Evolutionary conservation across 1,140 invertebrate species (phyloP), one percentile per base, ranked within the genome.

Genomic region (Thalassaphorura encarpata): DNA sequence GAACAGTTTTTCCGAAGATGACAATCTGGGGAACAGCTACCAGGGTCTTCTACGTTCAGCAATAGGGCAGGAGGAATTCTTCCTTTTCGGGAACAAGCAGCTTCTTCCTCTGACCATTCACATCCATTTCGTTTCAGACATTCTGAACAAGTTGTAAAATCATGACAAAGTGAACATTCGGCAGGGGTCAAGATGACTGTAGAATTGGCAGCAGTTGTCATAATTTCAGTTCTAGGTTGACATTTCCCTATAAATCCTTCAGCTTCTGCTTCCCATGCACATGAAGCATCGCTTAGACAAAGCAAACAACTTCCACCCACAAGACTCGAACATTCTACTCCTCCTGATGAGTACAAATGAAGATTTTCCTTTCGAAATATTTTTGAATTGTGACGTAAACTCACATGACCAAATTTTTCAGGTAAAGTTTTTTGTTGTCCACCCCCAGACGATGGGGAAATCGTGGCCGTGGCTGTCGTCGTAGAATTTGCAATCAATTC

Each of bases 61-160:
- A 75, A 73, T 4, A 74, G 71, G 3, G 13, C 27, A 18, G 41
- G 41, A 24, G 27, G 27, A 48, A 48, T 23, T 51, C 87, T 78
- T 11, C 89, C 87, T 3, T 84, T 76, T 40, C 92, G 73, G 0
- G 83, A 78, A 68, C 92, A 97, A 8, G 81, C 75, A 0, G 86
- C 85, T 55, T 89, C 84, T 58, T 89, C 84, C 0, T 81, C 79
- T 78, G 85, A 83, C 90, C 90, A 78, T 70, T 95, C 91, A 73
- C 92, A 97, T 3, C 74, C 52, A 64, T 79, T 1, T 84, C 88
- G 91, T 3, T 81, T 78, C 63, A 84, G 80, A 69, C 89, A 93
- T 21, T 84, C 83, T n/a, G 89, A 85, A 66, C 84, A 85, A 26
- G 45, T 49, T 4, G 26, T 36, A 19, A 33, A 42, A 69, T 94